Base-by-base conservation (phyloP, 35 echinoderm and acorn worm genomes). In the Apostichopus japonicus region DNA sequence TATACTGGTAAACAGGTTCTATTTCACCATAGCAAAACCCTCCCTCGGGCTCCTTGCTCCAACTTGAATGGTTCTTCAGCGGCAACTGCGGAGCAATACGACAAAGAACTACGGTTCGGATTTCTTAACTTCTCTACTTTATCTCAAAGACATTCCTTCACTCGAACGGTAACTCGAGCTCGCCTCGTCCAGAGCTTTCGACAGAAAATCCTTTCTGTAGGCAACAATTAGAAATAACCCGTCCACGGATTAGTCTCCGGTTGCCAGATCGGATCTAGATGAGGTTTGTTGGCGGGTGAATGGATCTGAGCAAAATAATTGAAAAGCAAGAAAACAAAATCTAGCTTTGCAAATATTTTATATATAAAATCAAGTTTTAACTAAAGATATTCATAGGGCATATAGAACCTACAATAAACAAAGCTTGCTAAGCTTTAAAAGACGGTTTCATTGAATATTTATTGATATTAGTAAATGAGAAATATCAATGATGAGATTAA, bases 181-280 rank as follows among this genome's bases (percentile, higher is more conserved):
- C 61, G 81, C 81, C 81, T 84, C 81, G 81, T 53, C 81, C 81
- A 58, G 16, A 55, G 23, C 81, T 57, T 44, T 54, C 81, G 81
- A 84, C 81, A 84, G 81, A 84, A 84, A 84, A 84, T 84, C 81
- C 81, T 84, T 84, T 84, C 81, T 84, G n/a, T 58, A 84, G 81
- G 81, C 81, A 84, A 84, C 81, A 84, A 84, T 84, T 84, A 84
- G 81, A 84, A 84, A 84, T 84, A 84, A 57, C 53, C 79, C 17
- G 53, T 57, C 81, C 55, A 57, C 54, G 81, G 81, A 84, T 84
- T 84, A 84, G 81, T 84, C 81, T 84, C 81, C 53, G 81, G 81
- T 84, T 84, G 53, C 81, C 57, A 3, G 81, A 84, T 84, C 81
- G 54, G 81, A 84, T 58, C 81, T 84, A n/a, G 27, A 84, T 57